Evolutionary conservation across 2,113 vertebrate species (phyloP).

Genomic region (Pelmatolapia mariae): DNA sequence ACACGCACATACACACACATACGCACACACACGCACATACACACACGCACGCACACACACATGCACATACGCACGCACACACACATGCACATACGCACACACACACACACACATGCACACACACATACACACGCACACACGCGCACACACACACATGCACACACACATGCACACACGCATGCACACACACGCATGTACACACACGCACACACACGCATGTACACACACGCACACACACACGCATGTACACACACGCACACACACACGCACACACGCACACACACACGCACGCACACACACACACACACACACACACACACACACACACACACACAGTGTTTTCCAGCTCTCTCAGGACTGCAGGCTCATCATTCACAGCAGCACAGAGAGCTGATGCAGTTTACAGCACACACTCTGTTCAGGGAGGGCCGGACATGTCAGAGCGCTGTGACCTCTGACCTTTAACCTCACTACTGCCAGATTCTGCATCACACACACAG

Average conservation of each 20-base stretch:
- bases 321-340: neutral
- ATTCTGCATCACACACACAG: neutral
- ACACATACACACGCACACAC: fast-evolving
- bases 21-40: neutral
- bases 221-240: neutral
- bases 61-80: neutral
- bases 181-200: neutral
- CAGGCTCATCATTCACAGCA: neutral
- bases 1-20: no score
- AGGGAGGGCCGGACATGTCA: neutral
- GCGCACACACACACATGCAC: fast-evolving
- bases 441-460: neutral
- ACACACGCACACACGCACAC: neutral
- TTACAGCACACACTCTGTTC: neutral
- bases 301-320: neutral
- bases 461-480: neutral
- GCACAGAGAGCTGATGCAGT: neutral
- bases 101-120: fast-evolving
- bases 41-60: neutral
- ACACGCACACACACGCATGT: neutral
- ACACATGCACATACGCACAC: neutral
- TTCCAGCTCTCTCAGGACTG: neutral
- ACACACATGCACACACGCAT: fast-evolving
- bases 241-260: neutral
- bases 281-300: no score